Evolutionary conservation across 2,113 vertebrate species (phyloP), one percentile per base, ranked within the genome.

Genomic region (Ornithorhynchus anatinus): DNA sequence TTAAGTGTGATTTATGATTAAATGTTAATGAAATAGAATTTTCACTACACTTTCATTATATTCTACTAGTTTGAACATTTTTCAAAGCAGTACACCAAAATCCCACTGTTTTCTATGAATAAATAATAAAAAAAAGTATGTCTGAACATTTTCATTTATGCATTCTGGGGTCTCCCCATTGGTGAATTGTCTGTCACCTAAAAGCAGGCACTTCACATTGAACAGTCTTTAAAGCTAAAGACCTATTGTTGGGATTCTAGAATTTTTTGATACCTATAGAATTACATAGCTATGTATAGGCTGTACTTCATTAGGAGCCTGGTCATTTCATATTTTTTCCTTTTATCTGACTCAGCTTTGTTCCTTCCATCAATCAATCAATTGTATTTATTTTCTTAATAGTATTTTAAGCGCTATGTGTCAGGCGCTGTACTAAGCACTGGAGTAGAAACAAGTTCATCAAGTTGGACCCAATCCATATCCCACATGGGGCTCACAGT

Each of bases 1-100:
- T 94, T 97, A 96, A 96, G 94, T 94, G 91, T 92, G 92, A 96
- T 95, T 94, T 91, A 89, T 86, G 86, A 97, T 96, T 92, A 96
- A 97, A 95, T 94, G 86, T 96, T 97, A 96, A 96, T 96, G 93
- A 96, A 94, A 93, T 93, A 88, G 94, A 95, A 95, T 95, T 96
- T 92, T 95, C 90, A 93, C 92, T 89, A 89, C 92, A 94, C 92
- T 95, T 95, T 95, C 94, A 94, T 94, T 95, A 95, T 86, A 94
- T 94, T 92, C 94, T 92, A 88, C 93, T 94, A 95, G 93, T 96
- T 95, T 96, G 94, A 95, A 94, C 93, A 95, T 96, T 96, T 96
- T 97, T 97, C 95, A 96, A 94, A 96, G 94, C 90, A 94, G 91
- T 93, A 94, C 92, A 91, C 92, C 91, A 93, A 95, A 96, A 95